Conservation (phyloP, 2,797 vertebrate genomes). For the Neosalanx taihuensis region DNA sequence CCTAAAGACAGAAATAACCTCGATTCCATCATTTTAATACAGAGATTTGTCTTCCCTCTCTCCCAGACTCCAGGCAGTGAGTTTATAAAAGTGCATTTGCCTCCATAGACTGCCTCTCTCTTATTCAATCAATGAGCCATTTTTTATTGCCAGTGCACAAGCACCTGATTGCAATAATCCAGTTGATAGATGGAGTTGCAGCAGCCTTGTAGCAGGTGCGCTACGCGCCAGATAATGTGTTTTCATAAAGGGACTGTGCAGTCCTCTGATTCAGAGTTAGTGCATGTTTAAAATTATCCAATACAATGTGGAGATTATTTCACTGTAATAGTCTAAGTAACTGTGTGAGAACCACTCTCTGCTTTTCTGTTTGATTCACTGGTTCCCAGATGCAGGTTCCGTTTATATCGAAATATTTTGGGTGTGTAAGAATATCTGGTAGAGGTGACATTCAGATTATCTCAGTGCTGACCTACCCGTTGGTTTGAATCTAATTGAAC, state of each 20-base stretch:
- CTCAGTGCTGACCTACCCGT: constrained; percentile 30
- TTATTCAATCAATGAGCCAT: constrained; percentile 67
- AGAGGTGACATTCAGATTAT: constrained; percentile 28
- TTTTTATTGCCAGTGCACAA: constrained; percentile 53
- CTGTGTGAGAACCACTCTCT: constrained; percentile 31
- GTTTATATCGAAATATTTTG: neutral
- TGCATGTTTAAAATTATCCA: constrained; percentile 55
- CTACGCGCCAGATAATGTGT: constrained; percentile 61
- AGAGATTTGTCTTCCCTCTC: constrained; percentile 57
- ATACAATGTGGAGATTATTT: constrained; percentile 64
- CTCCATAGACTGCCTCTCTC: constrained; percentile 54
- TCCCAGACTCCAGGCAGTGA: constrained; percentile 53
- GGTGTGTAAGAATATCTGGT: constrained; percentile 20
- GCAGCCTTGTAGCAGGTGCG: constrained; percentile 55
- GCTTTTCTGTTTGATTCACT: constrained; percentile 28
- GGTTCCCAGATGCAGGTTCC: constrained; percentile 4
- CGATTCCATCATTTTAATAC: constrained; percentile 60
- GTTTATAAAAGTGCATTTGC: constrained; percentile 62
- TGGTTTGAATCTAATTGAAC: constrained; percentile 25
- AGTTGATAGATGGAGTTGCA: constrained; percentile 62
- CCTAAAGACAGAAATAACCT: constrained; percentile 54
- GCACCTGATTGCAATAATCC: constrained; percentile 68
- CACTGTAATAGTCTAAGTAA: constrained; percentile 39
- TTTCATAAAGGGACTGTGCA: constrained; percentile 67
- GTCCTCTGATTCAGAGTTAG: constrained; percentile 57